Base-by-base conservation (phyloP, 2,113 vertebrate genomes). In the Balaeniceps rex region DNA sequence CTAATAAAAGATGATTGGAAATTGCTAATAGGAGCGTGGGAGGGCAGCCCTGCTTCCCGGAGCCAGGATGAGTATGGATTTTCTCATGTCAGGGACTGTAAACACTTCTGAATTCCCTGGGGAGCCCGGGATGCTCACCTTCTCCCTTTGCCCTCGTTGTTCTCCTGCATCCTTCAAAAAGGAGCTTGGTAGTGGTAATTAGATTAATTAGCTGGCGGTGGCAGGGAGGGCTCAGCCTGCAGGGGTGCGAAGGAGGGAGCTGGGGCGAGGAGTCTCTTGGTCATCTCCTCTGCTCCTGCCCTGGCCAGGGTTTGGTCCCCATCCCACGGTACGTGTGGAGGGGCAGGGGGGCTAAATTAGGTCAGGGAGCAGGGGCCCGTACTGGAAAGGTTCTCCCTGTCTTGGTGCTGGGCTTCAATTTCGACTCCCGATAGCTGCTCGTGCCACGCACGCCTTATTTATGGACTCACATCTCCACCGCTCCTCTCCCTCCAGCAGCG, bases 1-100 rank as follows among this genome's bases (percentile, higher is more conserved):
- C 83, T 97, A 98, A 98, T 96, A 96, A 96, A 97, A 97, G 94
- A 95, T 87, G 93, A 98, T 95, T 97, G 96, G 95, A 95, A 97
- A 96, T 97, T 96, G 83, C 92, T 97, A 97, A 97, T 96, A 87
- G 74, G 95, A 96, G 83, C 29, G 44, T 76, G 94, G 90, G 60
- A 81, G 83, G 90, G 90, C 49, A 77, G 90, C 51, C 42, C n/a
- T 81, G 80, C 84, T 91, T 97, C 92, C 87, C 12, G 14, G 54
- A 96, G 91, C 91, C 72, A 40, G 93, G 82, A 91, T 66, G 84
- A 96, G 55, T 94, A 87, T 93, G 88, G 96, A 96, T 97, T 96
- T 97, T 92, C 92, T 82, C 3, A 3, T 87, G 76, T 89, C 23
- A 33, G 91, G 46, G 36, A 28, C 74, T 94, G 79, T 70, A 88